phyloP scores from a whole-genome alignment of 2,797 vertebrate genomes.

The Eulemur mongoz region DNA sequence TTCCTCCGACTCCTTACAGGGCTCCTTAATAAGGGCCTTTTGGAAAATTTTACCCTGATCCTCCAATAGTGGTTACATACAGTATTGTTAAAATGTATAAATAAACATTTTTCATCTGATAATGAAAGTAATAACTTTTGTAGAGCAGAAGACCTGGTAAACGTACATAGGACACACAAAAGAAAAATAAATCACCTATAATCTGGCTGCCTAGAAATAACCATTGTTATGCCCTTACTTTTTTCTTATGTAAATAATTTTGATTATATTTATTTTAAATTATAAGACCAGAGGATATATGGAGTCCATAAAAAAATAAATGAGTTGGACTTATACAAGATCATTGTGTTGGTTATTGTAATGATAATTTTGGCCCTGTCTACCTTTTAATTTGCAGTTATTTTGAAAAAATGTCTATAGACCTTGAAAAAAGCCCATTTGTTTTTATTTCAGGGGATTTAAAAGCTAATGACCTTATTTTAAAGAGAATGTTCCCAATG shows the following conservation, averaged over 20 bases:
- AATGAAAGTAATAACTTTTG: neutral
- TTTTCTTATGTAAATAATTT: neutral
- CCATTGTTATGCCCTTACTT: neutral
- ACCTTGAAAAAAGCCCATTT: neutral
- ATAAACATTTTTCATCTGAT: neutral
- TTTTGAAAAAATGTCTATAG: slow-evolving; percentile 12
- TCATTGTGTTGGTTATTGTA: neutral
- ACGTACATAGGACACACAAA: neutral
- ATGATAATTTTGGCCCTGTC: neutral
- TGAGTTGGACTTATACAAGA: neutral
- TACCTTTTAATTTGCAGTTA: slow-evolving; percentile 9
- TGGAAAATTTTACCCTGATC: neutral
- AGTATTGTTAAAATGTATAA: slow-evolving; percentile 9
- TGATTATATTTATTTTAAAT: slow-evolving; percentile 35
- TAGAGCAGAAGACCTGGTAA: neutral
- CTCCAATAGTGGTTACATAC: neutral
- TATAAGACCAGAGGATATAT: neutral
- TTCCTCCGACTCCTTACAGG: neutral
- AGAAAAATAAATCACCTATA: neutral
- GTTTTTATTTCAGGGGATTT: slow-evolving; percentile 35
- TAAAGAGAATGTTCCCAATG: slow-evolving; percentile 7
- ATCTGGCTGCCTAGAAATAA: neutral
- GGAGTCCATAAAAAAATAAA: slow-evolving; percentile 35
- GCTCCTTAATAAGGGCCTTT: neutral
- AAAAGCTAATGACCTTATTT: neutral